Evolutionary conservation across 2,888 invertebrate genomes (phyloP).

Genomic region (Ischnura elegans): DNA sequence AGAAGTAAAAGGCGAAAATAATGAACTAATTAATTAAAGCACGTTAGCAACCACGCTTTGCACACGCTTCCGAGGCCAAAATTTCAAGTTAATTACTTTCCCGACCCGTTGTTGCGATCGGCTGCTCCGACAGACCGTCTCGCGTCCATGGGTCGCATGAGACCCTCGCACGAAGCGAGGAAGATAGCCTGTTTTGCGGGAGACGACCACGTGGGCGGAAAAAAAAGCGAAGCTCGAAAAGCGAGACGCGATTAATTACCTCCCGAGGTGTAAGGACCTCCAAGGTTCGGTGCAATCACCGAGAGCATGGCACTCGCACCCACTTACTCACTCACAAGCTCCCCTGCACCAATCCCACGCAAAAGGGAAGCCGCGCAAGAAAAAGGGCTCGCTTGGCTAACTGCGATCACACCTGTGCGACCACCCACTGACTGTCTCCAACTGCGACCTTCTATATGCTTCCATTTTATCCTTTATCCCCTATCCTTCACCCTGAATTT

Average conservation of each 20-base stretch:
- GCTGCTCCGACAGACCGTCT: not conserved
- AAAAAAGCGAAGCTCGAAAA: not conserved
- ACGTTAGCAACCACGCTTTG: not conserved
- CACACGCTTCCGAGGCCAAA: not conserved
- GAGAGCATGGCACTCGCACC: not conserved
- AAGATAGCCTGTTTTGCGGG: not conserved
- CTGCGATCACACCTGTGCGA: not conserved
- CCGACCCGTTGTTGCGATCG: not conserved
- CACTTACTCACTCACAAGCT: not conserved
- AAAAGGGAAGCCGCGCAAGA: not conserved
- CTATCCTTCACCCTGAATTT: too few relatives aligned
- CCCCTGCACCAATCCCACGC: not conserved
- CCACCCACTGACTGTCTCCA: slow-evolving; percentile 21
- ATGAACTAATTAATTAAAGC: not conserved
- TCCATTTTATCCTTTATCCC: not conserved
- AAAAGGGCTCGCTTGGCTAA: not conserved
- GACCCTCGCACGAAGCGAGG: not conserved
- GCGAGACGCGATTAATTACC: not conserved
- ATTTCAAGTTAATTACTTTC: slow-evolving; percentile 20
- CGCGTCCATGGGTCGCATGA: not conserved
- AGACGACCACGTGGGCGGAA: not conserved
- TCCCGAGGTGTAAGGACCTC: not conserved
- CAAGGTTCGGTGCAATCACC: not conserved
- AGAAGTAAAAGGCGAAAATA: not conserved
- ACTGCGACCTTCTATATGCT: not conserved